A percentile compares a stretch with the other conserved stretches of the same genome.
Evolutionary conservation across 2,113 vertebrate genomes (phyloP).

Genomic region (Turnix velox): DNA sequence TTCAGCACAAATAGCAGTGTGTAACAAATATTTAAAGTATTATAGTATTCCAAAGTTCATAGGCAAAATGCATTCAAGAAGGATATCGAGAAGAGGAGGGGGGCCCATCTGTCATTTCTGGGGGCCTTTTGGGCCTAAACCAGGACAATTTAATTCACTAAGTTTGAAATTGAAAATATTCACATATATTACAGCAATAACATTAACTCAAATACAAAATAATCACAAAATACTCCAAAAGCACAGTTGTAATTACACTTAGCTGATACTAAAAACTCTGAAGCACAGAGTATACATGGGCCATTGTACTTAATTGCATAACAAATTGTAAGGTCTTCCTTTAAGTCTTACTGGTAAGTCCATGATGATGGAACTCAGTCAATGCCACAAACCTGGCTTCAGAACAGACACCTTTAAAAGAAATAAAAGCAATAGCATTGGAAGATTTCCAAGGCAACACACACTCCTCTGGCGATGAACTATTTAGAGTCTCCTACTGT

Average conservation of each 20-base stretch:
- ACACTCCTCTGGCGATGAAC: neutral
- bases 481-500: neutral
- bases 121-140: too few relatives aligned
- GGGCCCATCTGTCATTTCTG: too few relatives aligned
- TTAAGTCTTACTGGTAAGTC: neutral
- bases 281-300: neutral
- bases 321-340: neutral
- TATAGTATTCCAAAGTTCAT: neutral
- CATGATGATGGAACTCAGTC: neutral
- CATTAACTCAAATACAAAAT: neutral
- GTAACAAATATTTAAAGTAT: neutral
- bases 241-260: neutral
- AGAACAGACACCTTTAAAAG: neutral
- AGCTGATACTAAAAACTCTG: neutral
- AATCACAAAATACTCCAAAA: neutral
- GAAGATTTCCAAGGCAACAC: neutral
- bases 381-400: neutral
- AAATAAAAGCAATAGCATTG: neutral
- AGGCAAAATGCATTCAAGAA: neutral
- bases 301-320: neutral
- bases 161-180: neutral
- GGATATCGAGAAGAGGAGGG: neutral
- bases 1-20: neutral
- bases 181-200: neutral
- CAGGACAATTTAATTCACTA: neutral